Base-by-base conservation (phyloP, 2,888 invertebrate genomes). In the Drosophila putrida region DNA sequence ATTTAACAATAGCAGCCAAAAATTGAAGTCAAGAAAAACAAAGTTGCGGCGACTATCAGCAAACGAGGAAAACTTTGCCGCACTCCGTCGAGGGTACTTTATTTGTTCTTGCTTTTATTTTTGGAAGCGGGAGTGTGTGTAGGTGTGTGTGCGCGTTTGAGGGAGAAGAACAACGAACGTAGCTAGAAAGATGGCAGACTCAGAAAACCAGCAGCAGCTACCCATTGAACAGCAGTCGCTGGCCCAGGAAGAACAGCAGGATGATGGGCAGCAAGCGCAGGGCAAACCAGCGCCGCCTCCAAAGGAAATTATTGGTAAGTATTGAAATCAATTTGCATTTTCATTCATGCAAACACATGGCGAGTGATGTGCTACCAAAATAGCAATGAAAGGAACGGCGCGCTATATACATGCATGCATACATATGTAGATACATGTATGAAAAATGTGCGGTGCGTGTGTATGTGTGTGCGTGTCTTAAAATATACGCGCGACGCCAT, bases 281-380 rank as follows among this genome's bases (percentile, higher is more conserved):
- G 85, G 88, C 72, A 91, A 92, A 71, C 90, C 91, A 73, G 84
- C 86, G 76, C 91, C 90, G 74, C 90, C 90, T 65, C 95, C 95
- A 94, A 97, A 98, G 95, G 96, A 96, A 95, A 94, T 97, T 94
- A 96, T 97, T 94, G 97, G 97, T 97, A 93, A 91, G 86, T 75
- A 31, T 55, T 50, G 15, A 50, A 82, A 67, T 75, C 50, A 70
- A 70, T 71, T 75, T 64, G 60, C 59, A 70, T 74, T 78, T 71
- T 78, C 80, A 80, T 79, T 73, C 80, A 76, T 82, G 75, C 72
- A 75, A 82, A 76, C 76, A 76, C 76, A 76, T 76, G 78, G 76
- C 66, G 55, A 54, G 36, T 28, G 55, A 20, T 20, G 55, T 72
- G 78, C 71, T 80, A 80, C 83, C 72, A 83, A 86, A 88, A 86